A percentile compares a stretch with the other conserved stretches of the same genome.
phyloP scores from a whole-genome alignment of 2,113 vertebrate genomes.

The Daboia siamensis region DNA sequence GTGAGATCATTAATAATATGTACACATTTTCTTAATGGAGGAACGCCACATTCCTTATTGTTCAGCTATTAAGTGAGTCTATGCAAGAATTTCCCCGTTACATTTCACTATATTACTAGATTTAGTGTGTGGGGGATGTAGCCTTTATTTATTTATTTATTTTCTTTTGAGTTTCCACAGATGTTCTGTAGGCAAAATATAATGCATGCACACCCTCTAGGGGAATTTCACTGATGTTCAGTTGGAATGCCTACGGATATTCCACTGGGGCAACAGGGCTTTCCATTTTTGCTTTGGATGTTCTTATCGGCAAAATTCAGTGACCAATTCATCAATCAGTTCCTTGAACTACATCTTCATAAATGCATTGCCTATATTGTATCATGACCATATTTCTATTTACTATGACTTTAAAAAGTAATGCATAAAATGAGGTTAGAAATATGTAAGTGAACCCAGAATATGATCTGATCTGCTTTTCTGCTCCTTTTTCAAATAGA shows the following conservation, averaged over 20 bases:
- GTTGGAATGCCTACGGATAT: background rate
- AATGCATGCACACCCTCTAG: background rate
- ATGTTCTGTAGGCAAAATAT: constrained; percentile 1
- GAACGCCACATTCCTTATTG: background rate
- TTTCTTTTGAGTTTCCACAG: background rate
- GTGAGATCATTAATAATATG: background rate
- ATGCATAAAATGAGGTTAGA: constrained; percentile 5
- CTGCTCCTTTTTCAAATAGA: background rate
- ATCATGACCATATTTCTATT: constrained; percentile 3
- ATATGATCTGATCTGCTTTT: background rate
- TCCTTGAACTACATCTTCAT: constrained; percentile 23
- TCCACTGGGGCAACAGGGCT: background rate
- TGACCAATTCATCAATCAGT: background rate
- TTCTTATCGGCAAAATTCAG: background rate
- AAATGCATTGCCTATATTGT: background rate
- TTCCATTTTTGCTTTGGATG: background rate
- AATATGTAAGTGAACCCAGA: background rate
- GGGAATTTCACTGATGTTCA: constrained; percentile 18
- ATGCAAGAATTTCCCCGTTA: background rate
- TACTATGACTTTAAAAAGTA: constrained; percentile 43
- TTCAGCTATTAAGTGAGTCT: background rate
- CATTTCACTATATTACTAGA: background rate
- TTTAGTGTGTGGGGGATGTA: background rate
- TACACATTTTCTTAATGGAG: fast-evolving
- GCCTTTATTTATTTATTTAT: background rate